Evolutionary conservation across 2,113 vertebrate genomes (phyloP), one percentile per base, ranked within the genome.

Genomic region (Passer montanus): DNA sequence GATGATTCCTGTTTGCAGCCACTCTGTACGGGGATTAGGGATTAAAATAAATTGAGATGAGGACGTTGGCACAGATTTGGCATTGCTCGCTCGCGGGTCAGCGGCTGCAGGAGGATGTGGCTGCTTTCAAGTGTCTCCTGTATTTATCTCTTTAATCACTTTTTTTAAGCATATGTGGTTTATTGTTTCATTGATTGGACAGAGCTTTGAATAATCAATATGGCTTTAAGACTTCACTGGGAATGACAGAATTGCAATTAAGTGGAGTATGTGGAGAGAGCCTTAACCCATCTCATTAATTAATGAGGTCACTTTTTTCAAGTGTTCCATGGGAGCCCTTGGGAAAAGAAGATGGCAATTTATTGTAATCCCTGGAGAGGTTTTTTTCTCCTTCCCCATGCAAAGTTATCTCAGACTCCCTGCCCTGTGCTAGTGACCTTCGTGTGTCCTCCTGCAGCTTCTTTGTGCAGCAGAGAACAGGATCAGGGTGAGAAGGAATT

Each of bases 211-310:
- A 95, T 95, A 96, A 97, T 97, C 95, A 89, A 97, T 97, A 68
- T 2, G 16, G 70, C 85, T 90, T 96, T 58, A 93, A 91, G 93
- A 96, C 96, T 97, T 96, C 93, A 89, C 59, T 44, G 78, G 49
- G 85, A 96, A 93, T 91, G 97, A 78, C 89, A 96, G 95, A 94
- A 93, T 20, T 91, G 87, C 91, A 98, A 97, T 97, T 96, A 97
- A 95, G 94, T 74, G 28, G 96, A 96, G 90, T 96, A 91, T 94
- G 96, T 90, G 93, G 69, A 80, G 60, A 94, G 87, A 94, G 87
- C 76, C 77, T 90, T 92, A 96, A 90, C 77, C 75, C 91, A 83
- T 95, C 88, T 97, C 81, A 94, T 97, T 97, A 95, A 97, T 98
- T 97, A 97, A 94, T 93, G 89, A 87, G 93, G 89, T 93, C 95